Conservation (phyloP, 2,113 vertebrate species). For the Plestiodon gilberti region DNA sequence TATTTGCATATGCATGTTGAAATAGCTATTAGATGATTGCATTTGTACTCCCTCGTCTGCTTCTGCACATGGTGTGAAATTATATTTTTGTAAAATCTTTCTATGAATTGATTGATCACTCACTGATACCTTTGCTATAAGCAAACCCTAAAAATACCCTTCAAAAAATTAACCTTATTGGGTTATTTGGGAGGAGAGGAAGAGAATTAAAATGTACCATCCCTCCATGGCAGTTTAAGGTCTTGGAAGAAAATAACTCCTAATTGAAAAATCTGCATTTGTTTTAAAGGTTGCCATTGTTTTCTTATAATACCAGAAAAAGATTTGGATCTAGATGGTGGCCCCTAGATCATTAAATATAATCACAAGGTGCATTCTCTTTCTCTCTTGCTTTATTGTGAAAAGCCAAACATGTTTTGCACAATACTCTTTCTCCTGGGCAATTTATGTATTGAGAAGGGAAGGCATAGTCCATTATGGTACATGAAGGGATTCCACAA, state of each 20-base stretch:
- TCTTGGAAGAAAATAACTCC: not conserved
- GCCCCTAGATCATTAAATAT: not conserved
- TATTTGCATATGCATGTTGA: constrained; percentile 6
- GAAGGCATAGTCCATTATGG: not conserved
- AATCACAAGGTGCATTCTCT: not conserved
- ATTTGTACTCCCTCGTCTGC: constrained; percentile 11
- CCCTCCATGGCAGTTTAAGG: constrained; percentile 13
- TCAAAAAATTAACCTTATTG: not conserved
- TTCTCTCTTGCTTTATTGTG: not conserved
- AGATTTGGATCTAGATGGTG: not conserved
- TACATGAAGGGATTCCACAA: not conserved
- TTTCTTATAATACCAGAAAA: not conserved
- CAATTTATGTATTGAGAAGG: not conserved
- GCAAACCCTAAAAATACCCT: constrained; percentile 45
- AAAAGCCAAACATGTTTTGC: not conserved
- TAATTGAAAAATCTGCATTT: not conserved
- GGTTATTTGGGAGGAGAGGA: not conserved
- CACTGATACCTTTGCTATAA: constrained; percentile 32
- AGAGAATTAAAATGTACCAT: constrained; percentile 40
- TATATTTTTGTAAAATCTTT: constrained; percentile 62
- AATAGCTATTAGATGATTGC: constrained; percentile 22
- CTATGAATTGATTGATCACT: constrained; percentile 16
- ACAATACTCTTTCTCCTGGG: not conserved
- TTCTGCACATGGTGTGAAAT: constrained; percentile 43
- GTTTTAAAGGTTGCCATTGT: not conserved